Evolutionary conservation across 2,797 vertebrate genomes (phyloP).

Genomic region (Galago senegalensis): DNA sequence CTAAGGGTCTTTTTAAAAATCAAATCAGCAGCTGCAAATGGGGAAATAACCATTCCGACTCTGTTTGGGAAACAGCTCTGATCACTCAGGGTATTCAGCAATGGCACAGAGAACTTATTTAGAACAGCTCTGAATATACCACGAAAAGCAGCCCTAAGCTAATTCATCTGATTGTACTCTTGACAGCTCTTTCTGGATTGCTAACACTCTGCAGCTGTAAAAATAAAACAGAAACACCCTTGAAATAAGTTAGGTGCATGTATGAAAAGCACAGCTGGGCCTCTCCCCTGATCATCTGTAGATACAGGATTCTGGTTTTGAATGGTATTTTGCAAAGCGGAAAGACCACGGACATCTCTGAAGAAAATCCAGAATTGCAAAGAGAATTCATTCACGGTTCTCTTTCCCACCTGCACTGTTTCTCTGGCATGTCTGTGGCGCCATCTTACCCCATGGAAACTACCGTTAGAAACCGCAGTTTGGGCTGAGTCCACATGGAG

Average conservation of each 20-base stretch:
- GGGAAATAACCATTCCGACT: conserved; percentile 82
- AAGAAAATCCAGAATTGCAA: conserved; percentile 77
- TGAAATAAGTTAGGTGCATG: conserved; percentile 86
- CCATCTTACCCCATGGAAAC: conserved; percentile 34
- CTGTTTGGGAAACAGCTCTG: conserved; percentile 86
- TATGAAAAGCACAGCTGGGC: conserved; percentile 86
- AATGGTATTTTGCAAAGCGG: conserved; percentile 78
- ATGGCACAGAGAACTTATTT: conserved; percentile 81
- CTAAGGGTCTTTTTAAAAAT: conserved; percentile 84
- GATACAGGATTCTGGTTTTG: conserved; percentile 83
- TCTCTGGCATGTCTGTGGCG: conserved; percentile 28
- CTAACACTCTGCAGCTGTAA: conserved; percentile 87
- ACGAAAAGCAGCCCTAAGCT: conserved; percentile 78
- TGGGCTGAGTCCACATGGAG: conserved; percentile 37
- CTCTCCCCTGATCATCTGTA: conserved; percentile 84
- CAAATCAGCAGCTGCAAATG: conserved; percentile 86
- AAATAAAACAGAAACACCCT: conserved; percentile 86
- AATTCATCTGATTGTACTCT: conserved; percentile 85
- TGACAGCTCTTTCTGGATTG: conserved; percentile 84
- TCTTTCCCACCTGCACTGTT: conserved; percentile 7
- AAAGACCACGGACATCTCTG: conserved; percentile 76
- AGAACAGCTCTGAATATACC: conserved; percentile 83
- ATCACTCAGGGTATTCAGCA: conserved; percentile 86
- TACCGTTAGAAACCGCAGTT: conserved; percentile 48
- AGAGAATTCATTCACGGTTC: conserved; percentile 67